Evolutionary conservation across 2,113 vertebrate genomes (phyloP), one percentile per base, ranked within the genome.

Genomic region (Zapornia atra): DNA sequence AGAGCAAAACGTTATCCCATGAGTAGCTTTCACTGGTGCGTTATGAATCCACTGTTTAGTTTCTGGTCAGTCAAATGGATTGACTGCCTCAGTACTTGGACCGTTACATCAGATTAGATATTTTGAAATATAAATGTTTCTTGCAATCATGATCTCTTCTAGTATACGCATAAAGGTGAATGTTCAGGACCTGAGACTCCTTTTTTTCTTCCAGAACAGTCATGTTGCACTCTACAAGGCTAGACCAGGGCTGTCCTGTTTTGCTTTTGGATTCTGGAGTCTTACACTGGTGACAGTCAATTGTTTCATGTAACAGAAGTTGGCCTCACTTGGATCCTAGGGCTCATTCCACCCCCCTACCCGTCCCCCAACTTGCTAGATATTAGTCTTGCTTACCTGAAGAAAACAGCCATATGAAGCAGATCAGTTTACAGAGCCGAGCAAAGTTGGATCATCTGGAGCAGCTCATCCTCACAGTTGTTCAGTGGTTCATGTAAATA

Each of bases 241-340:
- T 72, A 13, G 2, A 42, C 18, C 20, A 61, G 33, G 8, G 4
- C 34, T 88, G 8, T 48, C 10, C 29, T 18, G 2, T 65, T 93
- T 38, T 80, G 4, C 13, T 5, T 20, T 71, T 19, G 70, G 34
- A 17, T 86, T 71, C 33, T 26, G 2, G 21, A 73, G 9, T 54
- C 54, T 33, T 66, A 0, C 0, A 0, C 48, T 22, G 21, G 10
- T 50, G 48, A 22, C 19, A 51, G 20, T 22, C 25, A 26, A 4
- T 60, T 44, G 13, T 46, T 73, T 40, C 3, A 1, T 20, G 1
- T 31, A 10, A 11, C 70, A 82, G 48, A 64, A 71, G 19, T 12
- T 82, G 24, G 24, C 69, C 53, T 86, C 0, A 0, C 25, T 69
- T 56, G 33, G 12, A 61, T 87, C 54, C 26, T 24, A 54, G 24